A percentile compares a stretch with the other conserved stretches of the same genome.
Conservation (phyloP, 2,797 vertebrate genomes). For the Trachops cirrhosus region DNA sequence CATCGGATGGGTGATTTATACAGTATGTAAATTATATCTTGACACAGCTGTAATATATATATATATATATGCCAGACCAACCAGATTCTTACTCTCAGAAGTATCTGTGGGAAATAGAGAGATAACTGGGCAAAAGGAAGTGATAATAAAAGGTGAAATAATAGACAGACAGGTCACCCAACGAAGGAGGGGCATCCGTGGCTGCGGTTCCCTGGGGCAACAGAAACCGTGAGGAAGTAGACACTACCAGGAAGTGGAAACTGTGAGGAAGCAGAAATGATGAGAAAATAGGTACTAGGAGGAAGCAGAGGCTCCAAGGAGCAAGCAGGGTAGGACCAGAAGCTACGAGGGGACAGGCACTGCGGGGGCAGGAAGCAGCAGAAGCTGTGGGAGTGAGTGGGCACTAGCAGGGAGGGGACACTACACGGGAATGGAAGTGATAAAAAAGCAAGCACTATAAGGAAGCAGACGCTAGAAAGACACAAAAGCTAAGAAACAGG, state of each 20-base stretch:
- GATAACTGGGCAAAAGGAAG: neutral
- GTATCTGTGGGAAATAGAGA: neutral
- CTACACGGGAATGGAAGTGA: accelerated
- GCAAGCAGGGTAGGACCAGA: neutral
- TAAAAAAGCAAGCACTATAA: neutral
- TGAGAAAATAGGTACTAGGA: neutral
- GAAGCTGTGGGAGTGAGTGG: neutral
- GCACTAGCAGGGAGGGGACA: neutral
- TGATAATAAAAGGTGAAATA: neutral
- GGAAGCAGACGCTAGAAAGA: neutral
- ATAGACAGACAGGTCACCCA: accelerated
- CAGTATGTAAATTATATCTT: neutral
- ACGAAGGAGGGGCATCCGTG: accelerated
- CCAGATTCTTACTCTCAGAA: neutral
- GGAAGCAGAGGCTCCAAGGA: neutral
- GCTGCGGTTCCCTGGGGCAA: neutral
- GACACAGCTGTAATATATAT: too few species aligned
- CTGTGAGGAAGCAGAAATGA: neutral
- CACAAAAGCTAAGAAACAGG: neutral
- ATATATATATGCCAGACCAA: neutral
- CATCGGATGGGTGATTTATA: neutral
- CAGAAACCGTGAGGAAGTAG: accelerated
- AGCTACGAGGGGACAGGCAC: neutral
- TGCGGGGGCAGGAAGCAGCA: neutral
- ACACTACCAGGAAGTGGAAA: neutral